Evolutionary conservation across 1,140 invertebrate species (phyloP).

Genomic region (Bombus haemorrhoidalis): DNA sequence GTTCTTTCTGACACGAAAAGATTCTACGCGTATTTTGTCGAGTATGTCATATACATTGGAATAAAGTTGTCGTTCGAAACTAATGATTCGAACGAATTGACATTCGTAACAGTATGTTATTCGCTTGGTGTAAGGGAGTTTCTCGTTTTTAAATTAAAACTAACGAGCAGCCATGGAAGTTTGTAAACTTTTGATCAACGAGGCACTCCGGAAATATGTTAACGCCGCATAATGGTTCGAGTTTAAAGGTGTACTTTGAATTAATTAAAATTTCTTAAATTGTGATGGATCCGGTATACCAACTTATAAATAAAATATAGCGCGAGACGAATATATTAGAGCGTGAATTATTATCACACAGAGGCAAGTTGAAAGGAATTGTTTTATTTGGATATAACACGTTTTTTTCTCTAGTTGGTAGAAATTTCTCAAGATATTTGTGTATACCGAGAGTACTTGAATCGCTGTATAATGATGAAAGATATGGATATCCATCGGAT

Average conservation of each 20-base stretch:
- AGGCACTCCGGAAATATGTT: neutral
- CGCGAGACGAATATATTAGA: neutral
- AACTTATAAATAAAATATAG: neutral
- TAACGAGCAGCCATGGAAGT: neutral
- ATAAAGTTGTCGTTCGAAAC: neutral
- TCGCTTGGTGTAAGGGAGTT: neutral
- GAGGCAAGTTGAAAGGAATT: neutral
- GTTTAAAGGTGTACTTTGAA: neutral
- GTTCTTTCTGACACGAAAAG: neutral
- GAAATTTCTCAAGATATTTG: neutral
- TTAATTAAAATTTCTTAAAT: neutral
- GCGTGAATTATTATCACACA: neutral
- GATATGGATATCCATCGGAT: slow-evolving; percentile 19
- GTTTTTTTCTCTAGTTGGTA: fast-evolving
- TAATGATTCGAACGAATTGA: neutral
- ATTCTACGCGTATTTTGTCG: neutral
- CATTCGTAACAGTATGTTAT: neutral
- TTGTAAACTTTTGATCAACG: neutral
- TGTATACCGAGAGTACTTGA: neutral
- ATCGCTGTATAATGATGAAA: neutral
- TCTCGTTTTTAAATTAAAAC: slow-evolving; percentile 1
- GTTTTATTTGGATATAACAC: neutral
- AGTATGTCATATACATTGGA: neutral
- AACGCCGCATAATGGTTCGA: neutral
- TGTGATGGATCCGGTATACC: neutral